These are phyloP conservation scores for Lutjanus erythropterus DNA, from an alignment of 2,113 vertebrate species.

Conservation along the genomic window DNA sequence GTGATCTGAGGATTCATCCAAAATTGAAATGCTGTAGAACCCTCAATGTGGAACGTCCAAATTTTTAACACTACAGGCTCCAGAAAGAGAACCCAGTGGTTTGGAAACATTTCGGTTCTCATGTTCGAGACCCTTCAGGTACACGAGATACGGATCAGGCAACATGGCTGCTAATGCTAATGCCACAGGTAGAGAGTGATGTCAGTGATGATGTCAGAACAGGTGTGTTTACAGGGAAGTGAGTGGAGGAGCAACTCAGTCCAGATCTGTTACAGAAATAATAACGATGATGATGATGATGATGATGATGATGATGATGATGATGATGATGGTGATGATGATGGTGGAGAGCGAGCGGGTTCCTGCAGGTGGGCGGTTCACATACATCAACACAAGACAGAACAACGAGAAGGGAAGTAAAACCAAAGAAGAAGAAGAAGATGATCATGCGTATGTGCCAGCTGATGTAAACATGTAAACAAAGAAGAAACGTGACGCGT, in stretches of 20 bases:
- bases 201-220: no score
- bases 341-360: no score
- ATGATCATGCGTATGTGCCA: background rate
- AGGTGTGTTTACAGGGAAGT: no score
- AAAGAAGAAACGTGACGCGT: background rate
- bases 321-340: no score
- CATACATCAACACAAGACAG: background rate
- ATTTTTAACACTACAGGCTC: no score
- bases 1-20: no score
- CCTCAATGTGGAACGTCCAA: no score
- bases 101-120: background rate
- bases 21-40: no score
- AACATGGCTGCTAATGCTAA: slow-evolving; percentile 17
- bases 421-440: background rate
- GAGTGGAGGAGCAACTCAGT: no score
- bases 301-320: no score
- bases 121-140: slow-evolving; percentile 16
- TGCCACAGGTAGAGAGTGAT: background rate
- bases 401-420: background rate
- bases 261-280: no score
- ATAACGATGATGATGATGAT: no score
- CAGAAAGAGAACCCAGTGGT: background rate
- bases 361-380: background rate
- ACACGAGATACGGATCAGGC: slow-evolving; percentile 34
- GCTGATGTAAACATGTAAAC: slow-evolving; percentile 21